A percentile compares a stretch with the other conserved stretches of the same genome.
Conservation (phyloP, 2,113 vertebrate species). For the Synchiropus splendidus region DNA sequence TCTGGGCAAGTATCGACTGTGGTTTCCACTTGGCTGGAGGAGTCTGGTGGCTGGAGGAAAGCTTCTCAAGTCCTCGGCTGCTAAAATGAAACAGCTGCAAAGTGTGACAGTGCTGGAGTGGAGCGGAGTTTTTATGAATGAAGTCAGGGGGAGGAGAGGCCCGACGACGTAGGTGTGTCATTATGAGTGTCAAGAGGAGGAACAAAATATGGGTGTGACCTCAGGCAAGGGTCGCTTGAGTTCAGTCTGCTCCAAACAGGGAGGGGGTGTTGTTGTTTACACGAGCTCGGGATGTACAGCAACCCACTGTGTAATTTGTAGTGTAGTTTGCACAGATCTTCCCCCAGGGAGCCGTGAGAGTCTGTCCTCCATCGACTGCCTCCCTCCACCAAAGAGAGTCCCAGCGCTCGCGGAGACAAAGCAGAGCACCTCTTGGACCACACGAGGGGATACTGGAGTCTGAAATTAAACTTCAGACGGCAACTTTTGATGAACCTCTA, state of each 20-base stretch:
- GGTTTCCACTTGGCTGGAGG: constrained; percentile 64
- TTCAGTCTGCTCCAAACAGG: constrained; percentile 42
- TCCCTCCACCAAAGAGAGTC: constrained; percentile 26
- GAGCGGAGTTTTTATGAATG: constrained; percentile 65
- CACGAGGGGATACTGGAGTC: constrained; percentile 29
- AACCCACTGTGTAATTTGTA: constrained; percentile 64
- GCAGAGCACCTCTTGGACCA: constrained; percentile 46
- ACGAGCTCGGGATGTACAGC: constrained; percentile 44
- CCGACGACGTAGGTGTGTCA: constrained; percentile 52
- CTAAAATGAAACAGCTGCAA: constrained; percentile 75
- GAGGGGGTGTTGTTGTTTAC: constrained; percentile 58
- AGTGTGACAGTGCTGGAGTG: constrained; percentile 42
- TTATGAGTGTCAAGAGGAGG: constrained; percentile 32
- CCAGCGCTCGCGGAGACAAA: constrained; percentile 34
- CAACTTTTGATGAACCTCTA: constrained; percentile 43
- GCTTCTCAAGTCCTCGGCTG: constrained; percentile 59
- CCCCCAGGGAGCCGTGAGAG: constrained; percentile 49
- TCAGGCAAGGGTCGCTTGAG: constrained; percentile 47
- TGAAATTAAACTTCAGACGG: constrained; percentile 52
- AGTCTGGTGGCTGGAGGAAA: constrained; percentile 62
- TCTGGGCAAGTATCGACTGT: constrained; percentile 60
- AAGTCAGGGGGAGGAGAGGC: constrained; percentile 44
- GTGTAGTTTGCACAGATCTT: constrained; percentile 52
- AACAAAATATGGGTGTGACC: constrained; percentile 43
- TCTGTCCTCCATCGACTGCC: constrained; percentile 32